Evolutionary conservation across 2,888 invertebrate species (phyloP).

Genomic region (Leptopilina drosophilae): DNA sequence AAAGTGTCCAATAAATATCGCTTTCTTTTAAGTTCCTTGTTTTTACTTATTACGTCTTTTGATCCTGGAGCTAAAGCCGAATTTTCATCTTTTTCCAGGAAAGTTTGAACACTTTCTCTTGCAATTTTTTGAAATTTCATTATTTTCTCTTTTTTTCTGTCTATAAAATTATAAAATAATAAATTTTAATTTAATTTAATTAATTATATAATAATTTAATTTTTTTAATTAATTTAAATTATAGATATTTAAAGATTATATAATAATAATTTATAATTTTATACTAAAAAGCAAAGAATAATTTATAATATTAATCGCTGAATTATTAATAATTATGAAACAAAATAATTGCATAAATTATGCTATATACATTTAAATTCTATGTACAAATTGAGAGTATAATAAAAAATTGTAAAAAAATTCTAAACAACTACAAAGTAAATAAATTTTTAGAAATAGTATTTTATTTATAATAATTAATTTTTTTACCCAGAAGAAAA

Average conservation of each 20-base stretch:
- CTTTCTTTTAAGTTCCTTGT: neutral
- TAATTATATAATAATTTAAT: neutral
- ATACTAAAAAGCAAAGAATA: neutral
- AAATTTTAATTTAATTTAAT: neutral
- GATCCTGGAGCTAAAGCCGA: too few relatives aligned
- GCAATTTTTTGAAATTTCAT: too few relatives aligned
- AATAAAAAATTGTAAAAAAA: neutral
- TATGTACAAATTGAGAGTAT: neutral
- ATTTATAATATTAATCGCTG: neutral
- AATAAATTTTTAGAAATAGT: neutral
- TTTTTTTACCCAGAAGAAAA: slow-evolving; percentile 13
- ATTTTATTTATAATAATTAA: neutral
- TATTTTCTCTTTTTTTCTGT: too few relatives aligned
- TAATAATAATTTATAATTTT: neutral
- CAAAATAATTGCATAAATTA: neutral
- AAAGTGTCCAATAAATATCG: slow-evolving; percentile 23
- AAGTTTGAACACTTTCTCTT: too few relatives aligned
- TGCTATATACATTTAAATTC: too few relatives aligned
- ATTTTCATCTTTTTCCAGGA: too few relatives aligned
- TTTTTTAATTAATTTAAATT: neutral
- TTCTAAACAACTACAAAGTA: neutral
- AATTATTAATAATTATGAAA: neutral
- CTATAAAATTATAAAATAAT: slow-evolving; percentile 11
- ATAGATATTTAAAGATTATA: neutral
- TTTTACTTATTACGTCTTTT: too few relatives aligned